These are phyloP conservation scores for Scaptodrosophila lebanonensis DNA, from an alignment of 1,140 invertebrate genomes.

Conservation along the genomic window DNA sequence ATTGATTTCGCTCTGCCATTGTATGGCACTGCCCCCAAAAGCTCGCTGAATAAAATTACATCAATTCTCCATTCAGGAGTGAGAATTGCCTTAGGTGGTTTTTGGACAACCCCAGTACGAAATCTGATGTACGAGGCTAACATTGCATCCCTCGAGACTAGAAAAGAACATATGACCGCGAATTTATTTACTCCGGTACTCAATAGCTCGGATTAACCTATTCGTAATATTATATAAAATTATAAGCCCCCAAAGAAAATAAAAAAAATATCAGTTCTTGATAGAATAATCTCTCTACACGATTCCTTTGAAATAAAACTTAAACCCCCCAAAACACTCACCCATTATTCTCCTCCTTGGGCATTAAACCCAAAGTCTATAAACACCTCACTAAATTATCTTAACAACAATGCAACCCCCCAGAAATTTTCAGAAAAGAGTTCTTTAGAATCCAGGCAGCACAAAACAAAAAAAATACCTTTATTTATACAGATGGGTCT, in stretches of 20 bases:
- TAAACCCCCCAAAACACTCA: neutral
- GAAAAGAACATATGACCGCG: neutral
- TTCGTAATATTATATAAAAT: slow-evolving; percentile 5
- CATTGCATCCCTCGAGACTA: neutral
- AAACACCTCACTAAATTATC: neutral
- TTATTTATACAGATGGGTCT: slow-evolving; percentile 1
- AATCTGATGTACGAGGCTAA: neutral
- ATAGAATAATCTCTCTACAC: neutral
- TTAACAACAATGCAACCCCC: neutral
- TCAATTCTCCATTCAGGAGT: neutral
- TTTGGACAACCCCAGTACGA: neutral
- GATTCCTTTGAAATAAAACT: neutral
- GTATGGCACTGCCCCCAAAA: neutral
- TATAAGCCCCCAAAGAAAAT: neutral
- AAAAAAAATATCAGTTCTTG: neutral
- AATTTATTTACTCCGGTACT: neutral
- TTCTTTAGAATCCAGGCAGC: neutral
- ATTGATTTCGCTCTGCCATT: slow-evolving; percentile 6
- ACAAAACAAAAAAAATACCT: neutral
- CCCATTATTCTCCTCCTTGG: neutral
- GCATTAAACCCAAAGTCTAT: neutral
- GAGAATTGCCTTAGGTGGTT: slow-evolving; percentile 8
- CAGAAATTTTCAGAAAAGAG: neutral
- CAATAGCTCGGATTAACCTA: neutral
- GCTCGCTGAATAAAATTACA: neutral